Conservation (phyloP, 2,888 invertebrate genomes). For the Drosophila setosimentum region DNA sequence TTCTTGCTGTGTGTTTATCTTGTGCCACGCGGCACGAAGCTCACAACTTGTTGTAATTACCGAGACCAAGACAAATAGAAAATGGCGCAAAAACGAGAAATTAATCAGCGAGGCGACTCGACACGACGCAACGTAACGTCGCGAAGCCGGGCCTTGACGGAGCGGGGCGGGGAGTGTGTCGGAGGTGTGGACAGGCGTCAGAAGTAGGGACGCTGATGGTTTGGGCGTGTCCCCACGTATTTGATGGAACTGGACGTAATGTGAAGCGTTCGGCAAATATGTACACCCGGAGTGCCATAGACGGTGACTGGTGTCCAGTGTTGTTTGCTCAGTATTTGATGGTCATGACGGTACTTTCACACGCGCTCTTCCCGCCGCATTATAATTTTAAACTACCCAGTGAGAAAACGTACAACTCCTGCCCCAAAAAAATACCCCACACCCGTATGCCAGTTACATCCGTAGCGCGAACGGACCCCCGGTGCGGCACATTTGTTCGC, state of each 20-base stretch:
- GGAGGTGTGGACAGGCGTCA: conserved; percentile 5
- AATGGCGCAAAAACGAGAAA: conserved; percentile 83
- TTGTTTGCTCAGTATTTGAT: conserved; percentile 59
- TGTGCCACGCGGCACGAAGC: conserved; percentile 59
- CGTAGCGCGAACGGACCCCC: conserved; percentile 51
- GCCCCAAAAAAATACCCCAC: not conserved
- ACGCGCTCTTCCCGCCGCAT: conserved; percentile 59
- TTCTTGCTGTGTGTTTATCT: conserved; percentile 67
- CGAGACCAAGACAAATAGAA: conserved; percentile 83
- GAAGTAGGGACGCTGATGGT: conserved; percentile 21
- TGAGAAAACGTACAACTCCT: conserved; percentile 17
- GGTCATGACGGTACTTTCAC: conserved; percentile 57
- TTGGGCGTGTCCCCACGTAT: conserved; percentile 46
- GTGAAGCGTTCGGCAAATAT: conserved; percentile 75
- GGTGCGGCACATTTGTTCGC: conserved; percentile 77
- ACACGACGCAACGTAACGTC: not conserved
- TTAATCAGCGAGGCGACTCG: conserved; percentile 70
- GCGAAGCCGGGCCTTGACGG: not conserved
- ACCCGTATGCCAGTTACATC: not conserved
- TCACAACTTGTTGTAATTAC: conserved; percentile 80
- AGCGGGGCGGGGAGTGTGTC: not conserved
- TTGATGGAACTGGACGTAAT: conserved; percentile 67
- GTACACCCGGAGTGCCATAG: conserved; percentile 38
- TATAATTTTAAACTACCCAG: conserved; percentile 74
- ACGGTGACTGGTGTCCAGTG: conserved; percentile 38